These are phyloP conservation scores for Leontopithecus rosalia DNA, from an alignment of 2,797 vertebrate species.

Conservation along the genomic window DNA sequence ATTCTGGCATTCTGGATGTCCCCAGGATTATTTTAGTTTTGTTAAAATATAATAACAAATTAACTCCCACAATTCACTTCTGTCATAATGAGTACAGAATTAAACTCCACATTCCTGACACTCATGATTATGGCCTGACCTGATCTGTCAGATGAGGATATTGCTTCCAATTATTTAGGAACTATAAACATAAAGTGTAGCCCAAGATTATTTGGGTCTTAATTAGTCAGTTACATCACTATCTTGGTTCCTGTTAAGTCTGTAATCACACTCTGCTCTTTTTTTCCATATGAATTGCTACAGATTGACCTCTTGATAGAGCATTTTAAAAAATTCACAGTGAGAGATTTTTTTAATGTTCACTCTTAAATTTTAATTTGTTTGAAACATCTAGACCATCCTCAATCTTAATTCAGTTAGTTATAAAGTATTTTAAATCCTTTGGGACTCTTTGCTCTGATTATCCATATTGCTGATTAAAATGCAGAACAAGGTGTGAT, in stretches of 20 bases:
- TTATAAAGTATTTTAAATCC: background rate
- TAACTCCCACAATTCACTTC: background rate
- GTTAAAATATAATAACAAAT: slow-evolving; percentile 15
- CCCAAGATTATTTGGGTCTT: background rate
- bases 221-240: background rate
- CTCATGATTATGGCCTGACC: background rate
- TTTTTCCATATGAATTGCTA: background rate
- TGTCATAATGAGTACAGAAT: background rate
- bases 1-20: background rate
- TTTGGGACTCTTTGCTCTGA: background rate
- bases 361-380: slow-evolving; percentile 13
- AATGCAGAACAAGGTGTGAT: background rate
- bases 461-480: background rate
- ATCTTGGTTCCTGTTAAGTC: background rate
- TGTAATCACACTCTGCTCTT: background rate
- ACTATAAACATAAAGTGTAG: background rate
- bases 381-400: background rate
- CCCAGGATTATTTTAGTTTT: background rate
- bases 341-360: background rate
- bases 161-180: background rate
- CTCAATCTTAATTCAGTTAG: background rate
- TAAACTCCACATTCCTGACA: background rate
- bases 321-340: background rate
- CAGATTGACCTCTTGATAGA: background rate
- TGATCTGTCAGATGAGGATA: background rate